Evolutionary conservation across 1,140 invertebrate genomes (phyloP).

Genomic region (Trinorchestia longiramus): DNA sequence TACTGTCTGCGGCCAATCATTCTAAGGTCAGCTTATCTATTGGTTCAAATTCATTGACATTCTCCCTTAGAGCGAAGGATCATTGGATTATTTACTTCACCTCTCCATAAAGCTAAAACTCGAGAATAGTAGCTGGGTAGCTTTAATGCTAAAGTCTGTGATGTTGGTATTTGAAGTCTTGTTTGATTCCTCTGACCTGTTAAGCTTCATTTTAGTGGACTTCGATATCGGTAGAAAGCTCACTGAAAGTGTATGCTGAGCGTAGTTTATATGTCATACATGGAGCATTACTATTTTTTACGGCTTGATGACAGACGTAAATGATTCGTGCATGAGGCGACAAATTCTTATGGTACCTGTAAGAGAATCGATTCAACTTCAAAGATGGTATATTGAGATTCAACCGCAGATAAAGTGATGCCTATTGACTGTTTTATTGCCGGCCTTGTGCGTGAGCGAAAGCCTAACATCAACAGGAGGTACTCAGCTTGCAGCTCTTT

Average conservation of each 20-base stretch:
- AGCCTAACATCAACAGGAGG: not conserved
- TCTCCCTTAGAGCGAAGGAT: slow-evolving; percentile 36
- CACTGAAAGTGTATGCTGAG: not conserved
- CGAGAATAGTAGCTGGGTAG: not conserved
- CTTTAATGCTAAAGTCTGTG: slow-evolving; percentile 12
- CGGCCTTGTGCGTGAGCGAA: not conserved
- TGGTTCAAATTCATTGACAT: slow-evolving; percentile 49
- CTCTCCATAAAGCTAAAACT: slow-evolving; percentile 40
- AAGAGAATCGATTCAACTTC: not conserved
- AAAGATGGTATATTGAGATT: not conserved
- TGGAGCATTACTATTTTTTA: not conserved
- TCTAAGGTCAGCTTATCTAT: slow-evolving; percentile 46
- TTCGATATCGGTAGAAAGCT: slow-evolving; percentile 17
- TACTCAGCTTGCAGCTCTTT: not conserved
- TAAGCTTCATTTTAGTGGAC: slow-evolving; percentile 24
- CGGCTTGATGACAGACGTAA: slow-evolving; percentile 19
- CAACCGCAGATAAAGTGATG: not conserved
- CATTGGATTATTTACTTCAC: slow-evolving; percentile 32
- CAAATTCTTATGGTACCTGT: not conserved
- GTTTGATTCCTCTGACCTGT: not conserved
- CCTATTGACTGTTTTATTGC: not conserved
- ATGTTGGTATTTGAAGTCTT: not conserved
- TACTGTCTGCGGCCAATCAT: slow-evolving; percentile 3
- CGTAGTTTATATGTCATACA: not conserved
- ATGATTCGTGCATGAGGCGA: not conserved